phyloP scores from a whole-genome alignment of 2,888 invertebrate species.

The Linnaemya vulpina region DNA sequence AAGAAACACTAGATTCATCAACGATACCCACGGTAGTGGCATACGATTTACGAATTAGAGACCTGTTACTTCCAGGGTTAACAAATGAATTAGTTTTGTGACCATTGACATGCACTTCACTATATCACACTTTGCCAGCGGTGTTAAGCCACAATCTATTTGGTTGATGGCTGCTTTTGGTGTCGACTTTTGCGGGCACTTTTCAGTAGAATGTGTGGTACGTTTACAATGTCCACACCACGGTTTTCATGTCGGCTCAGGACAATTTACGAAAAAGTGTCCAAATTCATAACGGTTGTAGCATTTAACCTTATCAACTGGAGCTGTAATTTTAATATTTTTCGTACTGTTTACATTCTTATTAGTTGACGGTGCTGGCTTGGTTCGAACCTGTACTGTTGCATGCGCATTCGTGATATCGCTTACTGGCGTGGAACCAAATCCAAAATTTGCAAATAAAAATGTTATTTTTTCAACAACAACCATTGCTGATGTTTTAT shows the following conservation, averaged over 20 bases:
- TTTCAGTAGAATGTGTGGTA: conserved; percentile 29
- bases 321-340: not conserved
- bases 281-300: conserved; percentile 33
- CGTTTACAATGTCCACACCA: conserved; percentile 49
- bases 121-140: not conserved
- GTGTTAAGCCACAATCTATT: conserved; percentile 22
- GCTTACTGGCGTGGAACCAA: too few relatives aligned
- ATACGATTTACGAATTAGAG: conserved; percentile 58
- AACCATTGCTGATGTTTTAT: too few relatives aligned
- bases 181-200: conserved; percentile 10
- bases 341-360: not conserved
- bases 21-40: conserved; percentile 38
- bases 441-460: too few relatives aligned
- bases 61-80: conserved; percentile 55
- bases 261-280: conserved; percentile 46
- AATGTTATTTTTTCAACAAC: conserved; percentile 59
- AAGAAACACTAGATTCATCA: not conserved
- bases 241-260: too few relatives aligned
- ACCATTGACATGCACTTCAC: conserved; percentile 8
- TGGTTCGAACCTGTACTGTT: not conserved
- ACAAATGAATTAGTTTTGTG: conserved; percentile 42
- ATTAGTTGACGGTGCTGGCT: conserved; percentile 4
- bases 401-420: conserved; percentile 16
- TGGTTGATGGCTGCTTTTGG: not conserved
- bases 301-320: conserved; percentile 10